Evolutionary conservation across 2,113 vertebrate genomes (phyloP).

Genomic region (Puntigrus tetrazona): DNA sequence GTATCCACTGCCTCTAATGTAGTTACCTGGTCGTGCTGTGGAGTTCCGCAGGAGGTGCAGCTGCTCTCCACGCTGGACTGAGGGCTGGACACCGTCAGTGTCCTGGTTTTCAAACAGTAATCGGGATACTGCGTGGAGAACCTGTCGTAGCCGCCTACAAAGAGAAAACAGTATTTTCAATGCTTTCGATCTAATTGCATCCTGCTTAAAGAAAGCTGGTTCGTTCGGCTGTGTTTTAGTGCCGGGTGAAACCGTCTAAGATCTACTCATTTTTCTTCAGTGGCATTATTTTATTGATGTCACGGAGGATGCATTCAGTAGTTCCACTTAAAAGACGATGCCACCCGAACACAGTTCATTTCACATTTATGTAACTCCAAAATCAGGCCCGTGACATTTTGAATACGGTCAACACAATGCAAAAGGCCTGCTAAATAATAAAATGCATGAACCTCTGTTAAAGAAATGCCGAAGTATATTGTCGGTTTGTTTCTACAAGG

Average conservation of each 20-base stretch:
- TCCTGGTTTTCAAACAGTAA: conserved; percentile 81
- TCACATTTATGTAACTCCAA: not conserved
- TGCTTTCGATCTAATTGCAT: not conserved
- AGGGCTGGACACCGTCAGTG: conserved; percentile 75
- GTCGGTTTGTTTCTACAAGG: not conserved
- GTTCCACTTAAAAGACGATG: not conserved
- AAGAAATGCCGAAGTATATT: not conserved
- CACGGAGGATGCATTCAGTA: not conserved
- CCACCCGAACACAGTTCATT: not conserved
- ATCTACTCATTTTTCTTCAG: not conserved
- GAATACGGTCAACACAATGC: not conserved
- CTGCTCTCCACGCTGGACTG: conserved; percentile 81
- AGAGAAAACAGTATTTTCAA: not conserved
- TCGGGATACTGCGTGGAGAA: conserved; percentile 89
- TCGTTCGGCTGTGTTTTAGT: not conserved
- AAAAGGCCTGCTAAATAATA: not conserved
- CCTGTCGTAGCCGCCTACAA: conserved; percentile 89
- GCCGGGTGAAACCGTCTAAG: not conserved
- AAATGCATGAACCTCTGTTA: not conserved
- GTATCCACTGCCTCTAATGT: conserved; percentile 14
- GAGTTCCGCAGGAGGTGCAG: conserved; percentile 93
- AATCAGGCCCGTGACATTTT: not conserved
- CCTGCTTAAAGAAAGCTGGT: not conserved
- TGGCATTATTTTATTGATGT: not conserved
- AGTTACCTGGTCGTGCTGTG: conserved; percentile 91